Evolutionary conservation across 2,113 vertebrate genomes (phyloP), one percentile per base, ranked within the genome.

Genomic region (Anser brachyrhynchus): DNA sequence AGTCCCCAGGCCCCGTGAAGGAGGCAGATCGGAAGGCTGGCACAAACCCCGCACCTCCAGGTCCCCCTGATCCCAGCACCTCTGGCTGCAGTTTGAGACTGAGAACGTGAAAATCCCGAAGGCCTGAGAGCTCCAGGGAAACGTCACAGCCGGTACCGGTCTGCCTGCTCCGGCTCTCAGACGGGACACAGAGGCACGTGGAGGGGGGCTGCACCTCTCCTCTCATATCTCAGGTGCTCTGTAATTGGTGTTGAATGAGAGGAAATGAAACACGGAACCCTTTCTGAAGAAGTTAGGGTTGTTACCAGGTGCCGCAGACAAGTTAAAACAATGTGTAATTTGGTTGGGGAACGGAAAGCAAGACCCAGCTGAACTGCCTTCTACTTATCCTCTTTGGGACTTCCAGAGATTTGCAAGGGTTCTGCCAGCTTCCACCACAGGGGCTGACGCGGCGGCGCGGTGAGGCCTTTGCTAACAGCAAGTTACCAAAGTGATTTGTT

Each of bases 381-480:
- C 21, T 49, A 1, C 33, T 19, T 18, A 6, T 7, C 18, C 43
- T 66, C 59, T 23, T 11, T 9, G 54, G 67, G 51, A 39, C 31
- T 3, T 0, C 2, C 3, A 0, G 86, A 26, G 35, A 9, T 57
- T 35, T 31, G 2, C 43, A 1, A 12, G 0, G 0, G 65, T 35
- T 51, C 58, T 67, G 79, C 52, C 37, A 44, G 33, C 13, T 35
- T 16, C 54, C 89, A 61, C 13, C 21, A 59, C 13, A 54, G 54
- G 41, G 37, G 37, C 1, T 2, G 6, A 3, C 51, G 23, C 1
- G 0, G 44, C 33, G 43, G 44, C 21, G 11, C 22, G 49, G 51
- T 1, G 33, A 39, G 26, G 49, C 29, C 4, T 29, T 35, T 61
- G 52, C 64, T 25, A 13, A 33, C 1, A 6, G 31, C 5, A 1